Evolutionary conservation across 2,888 invertebrate species (phyloP).

Genomic region (Crepidodera aurea): DNA sequence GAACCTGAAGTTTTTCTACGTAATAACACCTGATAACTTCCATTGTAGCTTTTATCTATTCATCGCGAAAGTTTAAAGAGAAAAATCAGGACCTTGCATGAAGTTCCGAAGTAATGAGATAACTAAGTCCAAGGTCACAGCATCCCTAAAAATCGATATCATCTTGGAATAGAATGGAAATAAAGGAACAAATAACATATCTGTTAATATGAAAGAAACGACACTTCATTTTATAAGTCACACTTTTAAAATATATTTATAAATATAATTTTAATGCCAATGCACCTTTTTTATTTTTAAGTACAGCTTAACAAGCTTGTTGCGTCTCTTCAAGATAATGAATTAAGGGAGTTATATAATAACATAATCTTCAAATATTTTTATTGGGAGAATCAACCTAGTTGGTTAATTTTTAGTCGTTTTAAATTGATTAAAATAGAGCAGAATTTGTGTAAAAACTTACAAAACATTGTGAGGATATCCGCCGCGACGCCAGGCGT

Average conservation of each 20-base stretch:
- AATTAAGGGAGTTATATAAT: too few species aligned
- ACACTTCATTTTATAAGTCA: too few species aligned
- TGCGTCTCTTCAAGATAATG: too few species aligned
- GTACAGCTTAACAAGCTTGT: constrained; percentile 1
- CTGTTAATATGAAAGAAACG: too few species aligned
- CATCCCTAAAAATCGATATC: constrained; percentile 43
- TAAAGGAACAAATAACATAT: too few species aligned
- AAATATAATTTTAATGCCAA: too few species aligned
- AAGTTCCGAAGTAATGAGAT: constrained; percentile 17
- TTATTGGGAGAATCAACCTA: too few species aligned
- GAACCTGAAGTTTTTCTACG: neutral
- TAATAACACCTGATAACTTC: neutral
- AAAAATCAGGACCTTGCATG: constrained; percentile 8
- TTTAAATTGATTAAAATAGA: constrained; percentile 5
- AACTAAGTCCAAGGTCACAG: constrained; percentile 53
- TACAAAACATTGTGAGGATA: constrained; percentile 43
- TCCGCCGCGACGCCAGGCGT: constrained; percentile 36
- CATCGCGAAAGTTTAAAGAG: neutral
- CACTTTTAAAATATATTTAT: too few species aligned
- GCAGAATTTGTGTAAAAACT: constrained; percentile 39
- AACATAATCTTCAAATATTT: too few species aligned
- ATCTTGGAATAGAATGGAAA: constrained; percentile 1
- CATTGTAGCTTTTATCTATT: neutral
- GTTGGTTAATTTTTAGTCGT: neutral
- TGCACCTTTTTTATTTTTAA: too few species aligned